A percentile compares a stretch with the other conserved stretches of the same genome.
These are phyloP conservation scores for Trididemnum nubilum DNA, from an alignment of 23 tunicate species.

Conservation along the genomic window DNA sequence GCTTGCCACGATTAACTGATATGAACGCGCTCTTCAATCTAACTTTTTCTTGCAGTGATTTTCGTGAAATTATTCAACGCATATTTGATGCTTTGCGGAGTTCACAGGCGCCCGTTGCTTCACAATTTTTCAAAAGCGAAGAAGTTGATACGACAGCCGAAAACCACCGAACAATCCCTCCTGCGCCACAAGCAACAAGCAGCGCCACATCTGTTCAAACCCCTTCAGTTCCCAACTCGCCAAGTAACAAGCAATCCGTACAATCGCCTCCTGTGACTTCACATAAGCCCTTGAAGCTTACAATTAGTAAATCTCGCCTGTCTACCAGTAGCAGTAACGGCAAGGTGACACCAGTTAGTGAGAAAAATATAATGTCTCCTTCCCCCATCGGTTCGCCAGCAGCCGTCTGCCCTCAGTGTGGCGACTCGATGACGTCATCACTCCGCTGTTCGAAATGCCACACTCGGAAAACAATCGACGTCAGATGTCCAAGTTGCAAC, in stretches of 20 bases:
- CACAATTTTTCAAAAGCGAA: neutral
- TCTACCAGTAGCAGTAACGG: neutral
- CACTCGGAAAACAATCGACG: conserved; percentile 41
- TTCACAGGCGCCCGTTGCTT: neutral
- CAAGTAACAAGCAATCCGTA: no score
- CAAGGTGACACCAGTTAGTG: neutral
- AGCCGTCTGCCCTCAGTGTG: conserved; percentile 62
- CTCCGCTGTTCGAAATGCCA: conserved; percentile 72
- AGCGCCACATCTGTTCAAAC: no score
- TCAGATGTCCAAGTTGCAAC: conserved; percentile 71
- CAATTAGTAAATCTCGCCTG: conserved; percentile 16
- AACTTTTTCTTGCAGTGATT: neutral
- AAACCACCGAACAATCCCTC: neutral
- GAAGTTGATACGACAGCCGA: neutral
- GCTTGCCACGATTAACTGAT: no score
- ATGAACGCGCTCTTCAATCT: no score
- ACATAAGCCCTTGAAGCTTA: conserved; percentile 5
- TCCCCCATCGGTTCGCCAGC: conserved; percentile 26
- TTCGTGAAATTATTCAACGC: conserved; percentile 19
- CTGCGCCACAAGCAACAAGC: neutral
- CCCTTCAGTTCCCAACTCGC: no score
- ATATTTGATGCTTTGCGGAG: conserved; percentile 7
- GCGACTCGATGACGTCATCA: conserved; percentile 59
- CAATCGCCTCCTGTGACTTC: neutral
- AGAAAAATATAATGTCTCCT: neutral